Evolutionary conservation across 2,113 vertebrate genomes (phyloP).

Genomic region (Morphnarchus princeps): DNA sequence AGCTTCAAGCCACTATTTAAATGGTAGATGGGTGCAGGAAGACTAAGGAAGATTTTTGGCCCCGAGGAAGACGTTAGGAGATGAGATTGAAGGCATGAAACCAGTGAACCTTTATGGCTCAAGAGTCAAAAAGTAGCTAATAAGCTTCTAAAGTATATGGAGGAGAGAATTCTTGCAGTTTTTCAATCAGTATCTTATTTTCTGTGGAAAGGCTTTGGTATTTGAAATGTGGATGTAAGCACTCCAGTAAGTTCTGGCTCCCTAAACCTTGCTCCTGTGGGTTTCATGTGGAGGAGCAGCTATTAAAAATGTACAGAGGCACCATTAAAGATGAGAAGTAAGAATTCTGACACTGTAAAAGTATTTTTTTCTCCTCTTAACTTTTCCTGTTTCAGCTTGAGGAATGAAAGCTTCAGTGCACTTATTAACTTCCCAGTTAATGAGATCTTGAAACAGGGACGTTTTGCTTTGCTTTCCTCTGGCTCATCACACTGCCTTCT

Average conservation of each 20-base stretch:
- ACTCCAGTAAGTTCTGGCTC: neutral
- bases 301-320: conserved; percentile 1
- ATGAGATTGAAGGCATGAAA: neutral
- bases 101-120: neutral
- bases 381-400: conserved; percentile 22
- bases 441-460: conserved; percentile 35
- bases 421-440: conserved; percentile 58
- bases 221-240: neutral
- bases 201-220: neutral
- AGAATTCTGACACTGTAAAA: neutral
- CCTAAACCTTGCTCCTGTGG: neutral
- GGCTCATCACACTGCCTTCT: conserved; percentile 6
- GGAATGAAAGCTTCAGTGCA: conserved; percentile 45
- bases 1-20: neutral
- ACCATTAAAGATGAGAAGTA: neutral
- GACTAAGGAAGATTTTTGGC: neutral
- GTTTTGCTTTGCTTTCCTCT: conserved; percentile 30
- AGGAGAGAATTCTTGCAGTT: neutral
- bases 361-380: neutral
- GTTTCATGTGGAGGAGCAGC: neutral
- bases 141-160: neutral
- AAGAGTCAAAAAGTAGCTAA: neutral
- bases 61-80: neutral
- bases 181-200: neutral
- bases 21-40: neutral